Percentiles rank a stretch among this genome's conserved stretches.
These are phyloP conservation scores for Diabrotica virgifera DNA, from an alignment of 1,140 invertebrate genomes.

Conservation along the genomic window DNA sequence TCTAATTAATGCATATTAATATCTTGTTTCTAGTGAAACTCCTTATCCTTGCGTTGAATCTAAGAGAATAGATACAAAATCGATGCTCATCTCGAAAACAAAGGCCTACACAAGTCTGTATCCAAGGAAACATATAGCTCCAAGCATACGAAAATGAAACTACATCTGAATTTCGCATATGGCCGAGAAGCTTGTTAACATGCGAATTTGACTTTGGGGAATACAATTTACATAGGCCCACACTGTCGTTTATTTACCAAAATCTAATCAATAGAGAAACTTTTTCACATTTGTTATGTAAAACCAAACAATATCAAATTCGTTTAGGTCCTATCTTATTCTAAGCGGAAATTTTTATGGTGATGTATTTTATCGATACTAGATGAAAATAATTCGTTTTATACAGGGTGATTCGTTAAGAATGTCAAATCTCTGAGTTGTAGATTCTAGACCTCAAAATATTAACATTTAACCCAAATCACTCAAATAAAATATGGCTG, in stretches of 20 bases:
- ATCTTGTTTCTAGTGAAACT: background rate
- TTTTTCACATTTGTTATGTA: background rate
- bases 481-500: too few relatives aligned
- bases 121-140: constrained; percentile 2
- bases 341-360: too few relatives aligned
- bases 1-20: background rate
- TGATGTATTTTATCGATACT: too few relatives aligned
- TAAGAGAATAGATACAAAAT: constrained; percentile 3
- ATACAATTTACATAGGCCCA: constrained; percentile 1
- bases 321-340: too few relatives aligned
- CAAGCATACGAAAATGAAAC: background rate
- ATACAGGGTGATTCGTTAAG: too few relatives aligned
- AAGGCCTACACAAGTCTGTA: background rate
- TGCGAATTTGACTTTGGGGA: background rate
- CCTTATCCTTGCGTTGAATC: background rate
- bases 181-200: background rate
- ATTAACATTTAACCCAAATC: too few relatives aligned
- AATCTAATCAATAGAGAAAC: background rate
- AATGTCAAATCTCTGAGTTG: too few relatives aligned
- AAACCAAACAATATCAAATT: too few relatives aligned
- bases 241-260: background rate
- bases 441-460: too few relatives aligned
- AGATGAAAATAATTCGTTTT: too few relatives aligned
- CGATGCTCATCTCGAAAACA: background rate
- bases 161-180: background rate